Evolutionary conservation across 1,140 invertebrate genomes (phyloP), one percentile per base, ranked within the genome.

Genomic region (Drosophila lacteicornis): DNA sequence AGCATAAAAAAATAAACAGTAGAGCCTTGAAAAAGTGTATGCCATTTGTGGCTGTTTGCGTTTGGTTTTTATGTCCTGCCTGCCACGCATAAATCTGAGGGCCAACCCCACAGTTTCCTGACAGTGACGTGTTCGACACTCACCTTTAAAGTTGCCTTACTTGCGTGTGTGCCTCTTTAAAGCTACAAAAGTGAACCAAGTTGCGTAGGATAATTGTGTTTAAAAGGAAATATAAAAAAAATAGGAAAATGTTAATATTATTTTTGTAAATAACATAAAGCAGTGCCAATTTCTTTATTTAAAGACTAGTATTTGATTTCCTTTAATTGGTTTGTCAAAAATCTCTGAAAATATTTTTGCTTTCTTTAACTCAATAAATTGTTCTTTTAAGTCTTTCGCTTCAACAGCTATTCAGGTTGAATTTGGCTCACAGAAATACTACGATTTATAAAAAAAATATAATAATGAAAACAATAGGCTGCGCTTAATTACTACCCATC

Each of bases 21-120:
- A 22, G 22, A 68, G 40, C 67, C 67, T 38, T 53, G 30, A 40
- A 47, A 47, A 79, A 47, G 40, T 42, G 15, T 62, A 38, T 42
- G 69, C 49, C 60, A 58, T 43, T 62, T 66, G 57, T 43, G 49
- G 38, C 4, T 62, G 46, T 62, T 66, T 40, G 50, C 47, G 50
- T 53, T 58, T 70, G 30, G 22, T 66, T 69, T 47, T 69, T 68
- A 70, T 70, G 62, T 77, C 33, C 61, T 68, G 79, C 63, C 36
- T 57, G 40, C 61, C 36, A 36, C 33, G 40, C 71, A 77, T 56
- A 84, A 68, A 73, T 83, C 70, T 70, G 76, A 55, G 55, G 63
- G 45, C 50, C 80, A 67, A 46, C 67, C 15, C 45, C 19, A 40
- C 27, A 19, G 62, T 22, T 45, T 46, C 42, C 19, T 50, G 67